Evolutionary conservation across 2,113 vertebrate genomes (phyloP), one percentile per base, ranked within the genome.

Genomic region (Coturnix japonica): DNA sequence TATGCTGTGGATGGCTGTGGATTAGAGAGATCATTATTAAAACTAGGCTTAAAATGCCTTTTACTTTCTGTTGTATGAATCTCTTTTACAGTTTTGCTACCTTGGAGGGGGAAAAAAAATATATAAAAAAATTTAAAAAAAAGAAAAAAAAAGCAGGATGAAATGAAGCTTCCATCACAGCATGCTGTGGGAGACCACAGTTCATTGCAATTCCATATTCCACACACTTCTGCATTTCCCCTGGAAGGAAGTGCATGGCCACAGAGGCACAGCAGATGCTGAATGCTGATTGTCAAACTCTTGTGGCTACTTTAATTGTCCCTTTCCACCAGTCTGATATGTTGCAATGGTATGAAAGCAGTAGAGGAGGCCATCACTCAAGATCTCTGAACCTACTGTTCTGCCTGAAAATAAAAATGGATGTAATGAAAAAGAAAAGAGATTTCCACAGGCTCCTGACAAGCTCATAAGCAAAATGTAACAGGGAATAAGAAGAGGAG

Each of bases 221-320:
- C 28, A 33, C 31, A 13, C 15, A 19, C 3, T 85, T 64, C 11
- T 69, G 39, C 41, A 23, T 64, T 91, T 89, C 74, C 61, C 31
- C 66, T 60, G 59, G 60, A 96, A 82, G 15, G 30, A 63, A 94
- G 70, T 80, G 60, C 22, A 41, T 4, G 17, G 41, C 78, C 70
- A 28, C 3, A 72, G 83, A 93, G 41, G 65, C 54, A 59, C 66
- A 95, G 54, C 91, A 94, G 81, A 90, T 67, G 78, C 54, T 94
- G 83, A 94, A 91, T 30, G 41, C 30, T 82, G 90, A 57, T 84
- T 83, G 44, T 59, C 63, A 90, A 95, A 78, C 75, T 41, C 72
- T 73, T 64, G 83, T 64, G 85, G 89, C 92, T 91, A 70, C 22
- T 91, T 94, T 95, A 96, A 94, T 94, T 95, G 82, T 53, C 71